Percentiles rank a stretch among this genome's conserved stretches.
These are phyloP conservation scores for Terebella lapidaria DNA, from an alignment of 2,888 invertebrate species.

Conservation along the genomic window DNA sequence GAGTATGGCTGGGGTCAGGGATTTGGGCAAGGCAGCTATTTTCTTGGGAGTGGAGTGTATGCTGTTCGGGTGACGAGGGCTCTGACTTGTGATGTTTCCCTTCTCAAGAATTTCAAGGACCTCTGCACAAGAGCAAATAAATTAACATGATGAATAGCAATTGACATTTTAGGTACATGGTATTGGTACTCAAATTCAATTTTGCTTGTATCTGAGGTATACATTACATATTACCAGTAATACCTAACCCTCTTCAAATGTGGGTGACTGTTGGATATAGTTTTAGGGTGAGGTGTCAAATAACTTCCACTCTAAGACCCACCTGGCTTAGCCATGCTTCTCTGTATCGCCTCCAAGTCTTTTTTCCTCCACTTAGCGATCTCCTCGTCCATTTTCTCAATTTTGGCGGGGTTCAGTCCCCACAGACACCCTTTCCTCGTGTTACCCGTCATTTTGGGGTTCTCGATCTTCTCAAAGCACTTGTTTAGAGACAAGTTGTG, in stretches of 20 bases:
- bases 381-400: constrained; percentile 96
- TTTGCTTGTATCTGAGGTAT: no score
- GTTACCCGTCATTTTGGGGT: constrained; percentile 65
- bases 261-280: no score
- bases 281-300: no score
- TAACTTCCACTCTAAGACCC: no score
- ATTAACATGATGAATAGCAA: no score
- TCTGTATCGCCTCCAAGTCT: background rate
- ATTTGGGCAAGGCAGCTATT: background rate
- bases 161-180: no score
- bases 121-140: no score
- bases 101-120: background rate
- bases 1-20: background rate
- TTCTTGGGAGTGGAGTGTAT: background rate
- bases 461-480: constrained; percentile 97
- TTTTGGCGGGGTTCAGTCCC: constrained; percentile 94
- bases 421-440: constrained; percentile 70
- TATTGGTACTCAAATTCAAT: no score
- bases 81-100: background rate
- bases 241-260: no score
- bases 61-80: background rate
- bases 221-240: no score
- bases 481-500: constrained; percentile 96
- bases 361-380: constrained; percentile 84
- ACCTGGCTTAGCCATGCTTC: constrained; percentile 6